Evolutionary conservation across 2,888 invertebrate genomes (phyloP).

Genomic region (Tromatobia lineatoria): DNA sequence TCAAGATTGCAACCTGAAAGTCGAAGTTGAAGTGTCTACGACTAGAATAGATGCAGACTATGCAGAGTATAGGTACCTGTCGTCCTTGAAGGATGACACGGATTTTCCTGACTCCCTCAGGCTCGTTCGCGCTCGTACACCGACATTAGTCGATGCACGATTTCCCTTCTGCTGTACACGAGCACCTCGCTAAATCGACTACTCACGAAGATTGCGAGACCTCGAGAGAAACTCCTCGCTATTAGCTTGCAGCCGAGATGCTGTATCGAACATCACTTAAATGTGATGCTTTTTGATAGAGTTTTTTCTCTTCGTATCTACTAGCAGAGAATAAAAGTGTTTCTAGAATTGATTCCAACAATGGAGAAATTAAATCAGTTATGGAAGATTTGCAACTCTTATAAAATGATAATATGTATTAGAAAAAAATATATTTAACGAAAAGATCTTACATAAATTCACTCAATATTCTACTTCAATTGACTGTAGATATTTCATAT

Average conservation of each 20-base stretch:
- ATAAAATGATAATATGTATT: neutral
- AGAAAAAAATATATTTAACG: neutral
- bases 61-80: constrained; percentile 25
- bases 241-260: constrained; percentile 3
- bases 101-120: constrained; percentile 66
- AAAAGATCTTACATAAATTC: neutral
- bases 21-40: constrained; percentile 5
- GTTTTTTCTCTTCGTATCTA: neutral
- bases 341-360: constrained; percentile 28
- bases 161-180: constrained; percentile 42
- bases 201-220: constrained; percentile 68
- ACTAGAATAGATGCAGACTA: neutral
- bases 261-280: constrained; percentile 46
- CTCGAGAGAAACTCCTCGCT: constrained; percentile 42
- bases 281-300: constrained; percentile 35
- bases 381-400: neutral
- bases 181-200: constrained; percentile 64
- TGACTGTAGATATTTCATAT: neutral
- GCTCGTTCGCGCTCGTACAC: constrained; percentile 47
- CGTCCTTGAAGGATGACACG: constrained; percentile 71
- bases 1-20: constrained; percentile 9
- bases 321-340: constrained; percentile 49
- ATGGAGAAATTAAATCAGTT: neutral
- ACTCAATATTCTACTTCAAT: neutral
- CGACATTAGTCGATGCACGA: constrained; percentile 60